phyloP scores from a whole-genome alignment of 1,140 invertebrate genomes.

The Homalodisca vitripennis region DNA sequence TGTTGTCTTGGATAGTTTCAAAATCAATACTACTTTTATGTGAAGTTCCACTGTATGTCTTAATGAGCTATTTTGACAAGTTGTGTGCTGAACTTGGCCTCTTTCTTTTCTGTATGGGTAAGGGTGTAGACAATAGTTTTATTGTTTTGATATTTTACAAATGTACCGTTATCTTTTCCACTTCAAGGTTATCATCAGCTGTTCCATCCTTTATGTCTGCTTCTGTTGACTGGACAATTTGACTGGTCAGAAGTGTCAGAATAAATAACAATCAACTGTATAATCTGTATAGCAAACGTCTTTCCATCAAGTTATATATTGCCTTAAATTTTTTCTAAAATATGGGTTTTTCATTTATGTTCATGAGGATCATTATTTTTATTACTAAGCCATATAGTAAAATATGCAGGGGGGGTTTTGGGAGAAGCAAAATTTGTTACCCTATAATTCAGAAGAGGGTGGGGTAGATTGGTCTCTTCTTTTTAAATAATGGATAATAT shows the following conservation, averaged over 20 bases:
- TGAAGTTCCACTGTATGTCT: neutral
- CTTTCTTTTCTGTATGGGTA: conserved; percentile 1
- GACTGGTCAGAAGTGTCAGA: neutral
- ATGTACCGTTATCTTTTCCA: neutral
- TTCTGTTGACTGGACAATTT: neutral
- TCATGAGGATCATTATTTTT: too few relatives aligned
- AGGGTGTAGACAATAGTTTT: neutral
- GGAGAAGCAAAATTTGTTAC: too few relatives aligned
- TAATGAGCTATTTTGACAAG: conserved; percentile 1
- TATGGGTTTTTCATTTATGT: too few relatives aligned
- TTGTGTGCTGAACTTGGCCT: neutral
- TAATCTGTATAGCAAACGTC: neutral
- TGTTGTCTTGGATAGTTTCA: neutral
- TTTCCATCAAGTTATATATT: too few relatives aligned
- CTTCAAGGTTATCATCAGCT: neutral
- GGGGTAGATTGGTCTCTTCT: too few relatives aligned
- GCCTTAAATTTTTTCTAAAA: too few relatives aligned
- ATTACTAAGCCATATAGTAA: too few relatives aligned
- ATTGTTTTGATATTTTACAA: neutral
- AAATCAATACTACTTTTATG: neutral
- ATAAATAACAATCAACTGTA: neutral
- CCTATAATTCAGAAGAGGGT: too few relatives aligned
- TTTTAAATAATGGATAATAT: too few relatives aligned
- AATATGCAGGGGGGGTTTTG: too few relatives aligned
- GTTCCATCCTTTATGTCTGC: neutral